Conservation (phyloP, 2,113 vertebrate species). For the Eudorcas thomsonii region DNA sequence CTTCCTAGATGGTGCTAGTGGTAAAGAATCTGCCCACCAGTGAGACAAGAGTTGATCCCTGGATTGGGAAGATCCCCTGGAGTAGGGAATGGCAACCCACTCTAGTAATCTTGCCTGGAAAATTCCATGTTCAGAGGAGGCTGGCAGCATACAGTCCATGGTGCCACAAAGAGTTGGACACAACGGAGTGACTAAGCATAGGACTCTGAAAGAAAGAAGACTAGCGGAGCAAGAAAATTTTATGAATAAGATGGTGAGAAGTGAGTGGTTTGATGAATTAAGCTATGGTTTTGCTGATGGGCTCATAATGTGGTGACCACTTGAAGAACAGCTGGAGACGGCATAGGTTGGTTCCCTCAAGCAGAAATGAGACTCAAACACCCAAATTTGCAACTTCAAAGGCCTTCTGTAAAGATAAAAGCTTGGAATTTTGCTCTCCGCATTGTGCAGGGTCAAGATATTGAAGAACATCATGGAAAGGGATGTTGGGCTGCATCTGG, state of each 20-base stretch:
- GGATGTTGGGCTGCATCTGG: background rate
- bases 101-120: background rate
- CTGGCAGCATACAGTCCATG: background rate
- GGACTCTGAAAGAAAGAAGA: background rate
- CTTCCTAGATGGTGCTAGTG: background rate
- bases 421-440: background rate
- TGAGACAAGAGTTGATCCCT: background rate
- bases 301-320: background rate
- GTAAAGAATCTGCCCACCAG: background rate
- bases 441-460: background rate
- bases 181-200: background rate
- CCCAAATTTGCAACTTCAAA: background rate
- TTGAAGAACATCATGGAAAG: background rate
- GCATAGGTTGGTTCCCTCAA: background rate
- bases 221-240: background rate
- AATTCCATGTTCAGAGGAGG: background rate
- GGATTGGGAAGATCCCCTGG: background rate
- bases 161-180: background rate
- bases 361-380: background rate
- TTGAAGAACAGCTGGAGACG: background rate
- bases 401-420: background rate
- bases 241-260: background rate
- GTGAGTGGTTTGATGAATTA: background rate
- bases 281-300: background rate
- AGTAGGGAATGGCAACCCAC: background rate